Evolutionary conservation across 2,113 vertebrate genomes (phyloP), one percentile per base, ranked within the genome.

Genomic region (Mionectes macconnelli): DNA sequence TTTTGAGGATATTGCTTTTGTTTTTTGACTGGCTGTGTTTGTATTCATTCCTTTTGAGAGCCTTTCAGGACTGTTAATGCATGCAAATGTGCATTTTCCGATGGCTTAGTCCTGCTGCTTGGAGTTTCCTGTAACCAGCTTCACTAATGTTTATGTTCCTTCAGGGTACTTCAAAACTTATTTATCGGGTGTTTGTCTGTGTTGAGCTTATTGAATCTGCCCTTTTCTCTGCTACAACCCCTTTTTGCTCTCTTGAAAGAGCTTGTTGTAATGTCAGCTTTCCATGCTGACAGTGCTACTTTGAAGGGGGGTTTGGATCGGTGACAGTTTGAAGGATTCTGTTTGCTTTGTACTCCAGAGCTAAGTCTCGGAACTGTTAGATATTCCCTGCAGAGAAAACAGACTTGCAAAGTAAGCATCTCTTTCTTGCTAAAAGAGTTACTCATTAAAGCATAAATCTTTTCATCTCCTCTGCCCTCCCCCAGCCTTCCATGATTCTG

Each of bases 351-450:
- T 96, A 77, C 90, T 96, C 8, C 1, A 73, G 85, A 89, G 79
- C 88, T 90, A 35, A 88, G 80, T 73, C 85, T 96, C 44, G 1
- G 85, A 78, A 94, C 73, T 84, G 68, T 89, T 94, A 96, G 94
- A 90, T 92, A 81, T 90, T 94, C 93, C 93, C 93, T 87, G 88
- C 85, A 93, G 96, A 96, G 96, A 93, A 90, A 80, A 66, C 78
- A 95, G 88, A 93, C 83, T 96, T 96, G 93, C 94, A 92, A 93
- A 96, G 96, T 95, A 97, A 97, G 93, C 94, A 95, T 86, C 85
- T 95, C 90, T 53, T 77, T 59, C 88, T 91, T 91, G 63, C 64
- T 90, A 33, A 80, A 85, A 88, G 89, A 94, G 96, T 96, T 94
- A 90, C 87, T 93, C 88, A 92, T 96, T 95, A 93, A 92, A 95